These are phyloP conservation scores for Deilephila porcellus DNA, from an alignment of 2,888 invertebrate genomes.

Conservation along the genomic window DNA sequence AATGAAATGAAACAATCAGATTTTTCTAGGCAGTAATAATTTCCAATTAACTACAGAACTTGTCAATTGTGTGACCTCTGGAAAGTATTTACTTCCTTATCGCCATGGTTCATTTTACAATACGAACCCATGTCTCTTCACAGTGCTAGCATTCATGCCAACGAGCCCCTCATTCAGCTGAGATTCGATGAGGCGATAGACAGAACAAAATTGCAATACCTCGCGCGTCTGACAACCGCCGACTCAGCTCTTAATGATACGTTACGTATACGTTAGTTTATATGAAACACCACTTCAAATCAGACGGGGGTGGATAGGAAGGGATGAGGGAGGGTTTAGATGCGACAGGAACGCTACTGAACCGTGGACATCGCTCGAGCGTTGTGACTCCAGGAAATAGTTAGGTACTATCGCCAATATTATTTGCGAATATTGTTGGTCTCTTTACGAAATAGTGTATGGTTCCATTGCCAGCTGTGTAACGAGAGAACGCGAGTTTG, in stretches of 20 bases:
- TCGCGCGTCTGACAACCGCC: neutral
- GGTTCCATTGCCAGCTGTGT: neutral
- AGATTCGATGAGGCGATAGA: conserved; percentile 1
- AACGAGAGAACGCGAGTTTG: too few species aligned
- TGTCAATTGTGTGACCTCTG: too few species aligned
- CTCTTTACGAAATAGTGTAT: neutral
- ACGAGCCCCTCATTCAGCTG: too few species aligned
- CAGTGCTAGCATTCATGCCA: too few species aligned
- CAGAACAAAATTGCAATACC: neutral
- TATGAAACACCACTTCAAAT: conserved; percentile 13
- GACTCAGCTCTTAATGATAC: neutral
- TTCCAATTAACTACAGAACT: too few species aligned
- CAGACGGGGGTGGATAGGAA: conserved; percentile 2
- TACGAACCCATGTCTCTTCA: neutral
- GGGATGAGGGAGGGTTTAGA: neutral
- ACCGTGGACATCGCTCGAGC: conserved; percentile 16
- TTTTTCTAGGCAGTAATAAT: too few species aligned
- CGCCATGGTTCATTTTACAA: too few species aligned
- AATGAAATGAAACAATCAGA: too few species aligned
- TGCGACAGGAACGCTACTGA: conserved; percentile 1
- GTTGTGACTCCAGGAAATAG: neutral
- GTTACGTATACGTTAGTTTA: neutral
- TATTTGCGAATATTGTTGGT: neutral
- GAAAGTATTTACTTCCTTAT: too few species aligned
- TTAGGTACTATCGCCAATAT: neutral